These are phyloP conservation scores for Emydura subglobosa DNA, from an alignment of 2,113 vertebrate genomes.

Conservation along the genomic window DNA sequence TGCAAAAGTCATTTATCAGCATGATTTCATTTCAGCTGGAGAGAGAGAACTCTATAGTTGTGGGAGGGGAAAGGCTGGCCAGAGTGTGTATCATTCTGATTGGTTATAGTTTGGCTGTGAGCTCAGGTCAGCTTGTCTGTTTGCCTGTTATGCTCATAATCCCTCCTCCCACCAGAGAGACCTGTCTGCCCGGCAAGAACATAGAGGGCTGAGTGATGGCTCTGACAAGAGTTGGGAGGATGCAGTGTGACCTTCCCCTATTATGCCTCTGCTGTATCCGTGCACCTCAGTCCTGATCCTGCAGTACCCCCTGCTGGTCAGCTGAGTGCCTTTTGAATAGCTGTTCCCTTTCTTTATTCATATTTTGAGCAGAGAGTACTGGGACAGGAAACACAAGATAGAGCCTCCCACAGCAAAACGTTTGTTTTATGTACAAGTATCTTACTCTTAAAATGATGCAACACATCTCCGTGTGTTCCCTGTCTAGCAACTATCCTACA, in stretches of 20 bases:
- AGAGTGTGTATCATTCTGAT: background rate
- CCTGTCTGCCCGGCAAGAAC: background rate
- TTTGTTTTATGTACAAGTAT: background rate
- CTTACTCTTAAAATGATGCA: background rate
- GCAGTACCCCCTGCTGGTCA: background rate
- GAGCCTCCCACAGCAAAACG: background rate
- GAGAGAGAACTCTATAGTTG: background rate
- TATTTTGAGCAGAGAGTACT: background rate
- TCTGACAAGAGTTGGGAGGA: background rate
- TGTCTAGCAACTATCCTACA: background rate
- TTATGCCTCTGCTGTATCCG: background rate
- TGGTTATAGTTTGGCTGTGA: background rate
- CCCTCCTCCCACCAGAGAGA: background rate
- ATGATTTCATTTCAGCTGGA: background rate
- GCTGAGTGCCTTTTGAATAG: background rate
- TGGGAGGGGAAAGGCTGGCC: background rate
- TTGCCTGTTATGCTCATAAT: background rate
- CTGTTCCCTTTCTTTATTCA: background rate
- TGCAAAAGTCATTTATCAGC: background rate
- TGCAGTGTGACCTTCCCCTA: background rate
- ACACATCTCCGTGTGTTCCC: background rate
- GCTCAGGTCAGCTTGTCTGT: background rate
- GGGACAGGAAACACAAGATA: accelerated
- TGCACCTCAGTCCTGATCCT: background rate
- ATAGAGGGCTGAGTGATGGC: background rate